Evolutionary conservation across 2,888 invertebrate genomes (phyloP), one percentile per base, ranked within the genome.

Genomic region (Folsomia candida): DNA sequence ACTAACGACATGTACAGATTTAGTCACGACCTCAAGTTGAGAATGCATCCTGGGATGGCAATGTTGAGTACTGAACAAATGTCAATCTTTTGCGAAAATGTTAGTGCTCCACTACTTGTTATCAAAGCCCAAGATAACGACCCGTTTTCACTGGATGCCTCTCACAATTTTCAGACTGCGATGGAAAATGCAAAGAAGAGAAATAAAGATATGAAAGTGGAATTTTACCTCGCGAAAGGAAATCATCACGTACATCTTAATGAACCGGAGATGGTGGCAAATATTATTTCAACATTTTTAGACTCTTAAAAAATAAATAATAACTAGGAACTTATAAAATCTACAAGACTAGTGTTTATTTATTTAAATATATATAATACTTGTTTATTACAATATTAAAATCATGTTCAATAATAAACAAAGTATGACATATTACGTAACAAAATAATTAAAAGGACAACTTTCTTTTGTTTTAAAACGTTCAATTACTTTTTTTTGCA

Each of bases 61-160:
- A 65, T 73, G 67, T 68, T 71, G n/a, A 51, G 67, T 0, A 58
- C 63, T 9, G 72, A 66, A 2, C 70, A 74, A 58, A 69, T 73
- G 0, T 24, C 57, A 27, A 11, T 73, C 60, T 73, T 81, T 47
- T 81, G 81, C 20, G 57, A 65, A 1, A 72, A 72, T 20, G 67
- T 83, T 1, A 73, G 75, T 57, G 82, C 82, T 71, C 80, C 81
- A n/a, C 73, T 81, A 14, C 77, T 82, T 18, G 72, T 82, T 14
- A 79, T 83, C 2, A 79, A 81, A 68, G 82, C 60, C 6, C 3
- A 3, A 9, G 4, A 27, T 9, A 24, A 80, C 2, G 79, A 81
- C 9, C 75, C 77, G 22, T 81, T 82, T 3, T 71, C 79, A 2
- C 74, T 75, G 28, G 80, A 79, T 67, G 80, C 80, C 60, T 68